These are phyloP conservation scores for Ptilonorhynchus violaceus DNA, from an alignment of 2,113 vertebrate species.

Conservation along the genomic window DNA sequence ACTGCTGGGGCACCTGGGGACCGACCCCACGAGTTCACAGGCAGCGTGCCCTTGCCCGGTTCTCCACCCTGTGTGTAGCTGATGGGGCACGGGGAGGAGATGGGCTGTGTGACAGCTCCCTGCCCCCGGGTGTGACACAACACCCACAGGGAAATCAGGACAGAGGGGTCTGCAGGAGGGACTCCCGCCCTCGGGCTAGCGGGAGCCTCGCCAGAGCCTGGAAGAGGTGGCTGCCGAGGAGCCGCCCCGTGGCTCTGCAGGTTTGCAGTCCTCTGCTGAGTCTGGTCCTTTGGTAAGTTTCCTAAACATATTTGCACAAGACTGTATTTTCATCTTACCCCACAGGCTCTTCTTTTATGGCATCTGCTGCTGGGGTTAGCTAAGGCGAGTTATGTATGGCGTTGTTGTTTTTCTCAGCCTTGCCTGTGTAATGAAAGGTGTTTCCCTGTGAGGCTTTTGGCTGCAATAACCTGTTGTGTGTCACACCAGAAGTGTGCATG, in stretches of 20 bases:
- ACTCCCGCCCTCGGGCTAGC: background rate
- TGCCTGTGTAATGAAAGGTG: background rate
- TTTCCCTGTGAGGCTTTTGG: background rate
- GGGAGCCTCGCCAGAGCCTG: background rate
- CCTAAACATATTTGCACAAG: background rate
- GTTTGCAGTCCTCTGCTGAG: background rate
- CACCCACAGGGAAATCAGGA: background rate
- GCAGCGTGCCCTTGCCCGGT: accelerated
- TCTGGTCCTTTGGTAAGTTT: background rate
- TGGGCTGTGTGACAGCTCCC: background rate
- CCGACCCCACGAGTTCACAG: accelerated
- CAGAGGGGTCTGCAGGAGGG: background rate
- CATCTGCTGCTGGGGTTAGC: background rate
- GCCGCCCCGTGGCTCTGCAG: background rate
- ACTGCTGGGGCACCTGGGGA: background rate
- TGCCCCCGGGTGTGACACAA: background rate
- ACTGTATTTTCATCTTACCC: background rate
- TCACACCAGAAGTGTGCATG: background rate
- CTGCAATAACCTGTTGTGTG: background rate
- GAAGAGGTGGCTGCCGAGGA: background rate
- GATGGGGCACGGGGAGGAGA: background rate
- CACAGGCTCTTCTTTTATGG: background rate
- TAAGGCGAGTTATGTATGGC: accelerated
- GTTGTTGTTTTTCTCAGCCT: background rate
- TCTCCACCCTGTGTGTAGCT: background rate